These are phyloP conservation scores for Brachionus sp. DNA, from an alignment of 1,140 invertebrate species.

Conservation along the genomic window DNA sequence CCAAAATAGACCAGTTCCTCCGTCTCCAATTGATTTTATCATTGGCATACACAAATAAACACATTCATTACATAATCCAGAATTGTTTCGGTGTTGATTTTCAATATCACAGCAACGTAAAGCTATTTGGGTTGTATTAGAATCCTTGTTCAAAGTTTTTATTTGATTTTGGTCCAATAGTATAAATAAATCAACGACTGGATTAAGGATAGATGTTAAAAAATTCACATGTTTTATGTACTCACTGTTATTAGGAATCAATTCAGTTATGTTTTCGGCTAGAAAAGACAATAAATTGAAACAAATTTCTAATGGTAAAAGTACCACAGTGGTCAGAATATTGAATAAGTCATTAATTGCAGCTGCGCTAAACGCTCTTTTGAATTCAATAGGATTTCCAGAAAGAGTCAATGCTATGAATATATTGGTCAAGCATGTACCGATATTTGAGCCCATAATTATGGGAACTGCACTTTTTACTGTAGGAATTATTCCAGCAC, in stretches of 20 bases:
- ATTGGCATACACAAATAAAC: not conserved
- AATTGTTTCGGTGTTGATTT: not conserved
- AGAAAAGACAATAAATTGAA: slow-evolving; percentile 47
- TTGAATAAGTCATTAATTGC: slow-evolving; percentile 66
- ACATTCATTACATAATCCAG: not conserved
- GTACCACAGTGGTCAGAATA: slow-evolving; percentile 61
- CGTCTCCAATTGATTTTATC: not conserved
- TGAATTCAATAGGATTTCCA: slow-evolving; percentile 61
- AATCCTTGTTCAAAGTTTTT: not conserved
- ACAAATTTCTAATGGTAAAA: slow-evolving; percentile 60
- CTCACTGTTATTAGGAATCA: not conserved
- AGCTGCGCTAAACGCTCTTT: slow-evolving; percentile 64
- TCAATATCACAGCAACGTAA: not conserved
- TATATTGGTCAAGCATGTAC: slow-evolving; percentile 66
- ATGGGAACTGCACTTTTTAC: slow-evolving; percentile 64
- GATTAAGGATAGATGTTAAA: not conserved
- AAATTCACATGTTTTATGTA: not conserved
- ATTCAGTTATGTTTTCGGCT: not conserved
- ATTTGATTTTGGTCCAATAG: not conserved
- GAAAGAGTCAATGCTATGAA: slow-evolving; percentile 61
- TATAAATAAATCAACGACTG: slow-evolving; percentile 18
- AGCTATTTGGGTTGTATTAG: not conserved
- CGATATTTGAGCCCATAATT: slow-evolving; percentile 66
- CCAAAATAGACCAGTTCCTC: slow-evolving; percentile 3
- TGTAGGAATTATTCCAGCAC: slow-evolving; percentile 49